Percentiles rank a stretch among this genome's conserved stretches.
Evolutionary conservation across 2,113 vertebrate species (phyloP).

Genomic region (Alectura lathami): DNA sequence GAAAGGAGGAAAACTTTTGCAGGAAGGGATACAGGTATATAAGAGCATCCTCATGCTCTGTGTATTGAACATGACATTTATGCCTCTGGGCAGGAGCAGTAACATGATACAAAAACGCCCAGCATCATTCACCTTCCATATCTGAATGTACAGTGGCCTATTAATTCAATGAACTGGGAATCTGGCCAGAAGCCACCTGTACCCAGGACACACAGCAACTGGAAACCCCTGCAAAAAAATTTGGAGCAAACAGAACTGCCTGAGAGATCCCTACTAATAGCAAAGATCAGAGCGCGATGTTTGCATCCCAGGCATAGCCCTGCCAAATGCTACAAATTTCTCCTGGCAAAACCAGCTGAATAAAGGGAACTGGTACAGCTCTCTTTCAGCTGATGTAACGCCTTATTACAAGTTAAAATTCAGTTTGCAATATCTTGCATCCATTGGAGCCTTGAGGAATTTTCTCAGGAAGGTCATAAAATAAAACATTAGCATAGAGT

Average conservation of each 20-base stretch:
- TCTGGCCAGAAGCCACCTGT: background rate
- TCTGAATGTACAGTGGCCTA: background rate
- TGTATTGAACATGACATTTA: background rate
- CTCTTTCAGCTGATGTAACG: background rate
- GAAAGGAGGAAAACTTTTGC: background rate
- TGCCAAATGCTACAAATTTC: background rate
- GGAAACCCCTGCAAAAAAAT: background rate
- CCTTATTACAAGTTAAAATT: constrained; percentile 51
- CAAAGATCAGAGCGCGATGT: background rate
- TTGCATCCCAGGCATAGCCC: background rate
- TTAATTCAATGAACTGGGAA: background rate
- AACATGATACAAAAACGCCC: background rate
- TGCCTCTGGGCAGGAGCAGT: background rate
- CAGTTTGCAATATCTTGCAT: constrained; percentile 43
- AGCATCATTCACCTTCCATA: background rate
- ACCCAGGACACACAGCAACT: background rate
- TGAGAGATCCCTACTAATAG: background rate
- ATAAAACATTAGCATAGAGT: constrained; percentile 64
- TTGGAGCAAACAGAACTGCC: background rate
- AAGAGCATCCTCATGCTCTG: background rate
- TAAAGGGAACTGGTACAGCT: background rate
- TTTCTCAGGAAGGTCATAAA: constrained; percentile 73
- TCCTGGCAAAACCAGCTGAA: background rate
- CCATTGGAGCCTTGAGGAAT: constrained; percentile 61
- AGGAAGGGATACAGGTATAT: background rate